Base-by-base conservation (phyloP, 2,888 invertebrate species). In the Dolichomitus sp. region DNA sequence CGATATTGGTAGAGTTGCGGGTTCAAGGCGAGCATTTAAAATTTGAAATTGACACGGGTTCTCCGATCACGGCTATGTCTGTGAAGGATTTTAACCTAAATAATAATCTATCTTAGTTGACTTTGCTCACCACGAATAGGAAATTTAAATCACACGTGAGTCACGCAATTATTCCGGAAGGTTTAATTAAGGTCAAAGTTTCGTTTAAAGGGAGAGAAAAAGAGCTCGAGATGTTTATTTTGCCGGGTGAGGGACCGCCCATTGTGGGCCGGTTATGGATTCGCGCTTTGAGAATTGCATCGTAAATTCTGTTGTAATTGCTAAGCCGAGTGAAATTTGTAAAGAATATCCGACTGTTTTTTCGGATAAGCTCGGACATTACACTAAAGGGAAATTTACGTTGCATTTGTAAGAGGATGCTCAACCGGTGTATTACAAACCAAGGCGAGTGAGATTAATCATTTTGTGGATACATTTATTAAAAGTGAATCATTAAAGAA, bases 1-100 rank as follows among this genome's bases (percentile, higher is more conserved):
- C 80, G 37, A 54, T 80, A 52, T 30, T 12, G 6, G 50, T 80
- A 11, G 57, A 59, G 2, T 9, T 79, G 19, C 7, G 19, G 19
- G 73, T 79, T 1, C 33, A 80, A 23, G 45, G 48, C 7, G 66
- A 45, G 17, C 19, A 1, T 12, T 19, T 68, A 0, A 33, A 59
- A 37, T 80, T 73, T 48, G 79, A 79, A 65, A 72, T 79, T 12
- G 78, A 79, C 72, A 72, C 78, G 12, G 78, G 65, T 19, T 65
- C 65, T 14, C 72, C 66, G 4, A 59, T 73, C 23, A 50, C 73
- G 3, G 80, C 73, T 7, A 50, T 80, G 17, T 80, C 68, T 27
- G 17, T 59, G 1, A 14, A 52, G 2, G 48, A 74, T 37, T 80
- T 11, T 40, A 27, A 74, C 6, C 59, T 19, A n/a, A 42, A 19